Evolutionary conservation across 1,140 invertebrate species (phyloP).

Genomic region (Pseudomyrmex cubaensis): DNA sequence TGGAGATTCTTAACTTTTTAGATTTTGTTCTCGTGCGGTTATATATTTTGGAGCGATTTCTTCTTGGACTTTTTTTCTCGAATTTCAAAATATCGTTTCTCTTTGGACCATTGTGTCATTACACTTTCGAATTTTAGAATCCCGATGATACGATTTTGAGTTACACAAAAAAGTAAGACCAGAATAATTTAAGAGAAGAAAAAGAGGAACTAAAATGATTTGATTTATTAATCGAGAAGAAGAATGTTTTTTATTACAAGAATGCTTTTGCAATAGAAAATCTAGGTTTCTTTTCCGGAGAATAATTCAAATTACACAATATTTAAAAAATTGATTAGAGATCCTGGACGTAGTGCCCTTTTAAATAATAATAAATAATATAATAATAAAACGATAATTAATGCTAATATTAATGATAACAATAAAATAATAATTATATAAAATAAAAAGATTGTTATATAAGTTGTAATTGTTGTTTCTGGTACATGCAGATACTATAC

Average conservation of each 20-base stretch:
- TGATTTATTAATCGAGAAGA: no score
- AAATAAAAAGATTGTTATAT: slow-evolving; percentile 72
- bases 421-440: slow-evolving; percentile 61
- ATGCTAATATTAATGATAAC: slow-evolving; percentile 54
- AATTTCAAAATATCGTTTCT: slow-evolving; percentile 5
- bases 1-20: not conserved
- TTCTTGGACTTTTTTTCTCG: not conserved
- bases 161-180: not conserved
- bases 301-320: not conserved
- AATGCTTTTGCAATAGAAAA: slow-evolving; percentile 60
- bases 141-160: slow-evolving; percentile 3
- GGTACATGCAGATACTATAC: slow-evolving; percentile 67
- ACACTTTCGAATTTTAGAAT: slow-evolving; percentile 18
- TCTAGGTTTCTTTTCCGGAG: slow-evolving; percentile 45
- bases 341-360: slow-evolving; percentile 62
- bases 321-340: slow-evolving; percentile 44
- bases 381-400: slow-evolving; percentile 34
- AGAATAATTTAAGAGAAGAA: not conserved
- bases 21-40: not conserved
- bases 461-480: slow-evolving; percentile 75
- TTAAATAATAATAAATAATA: slow-evolving; percentile 62
- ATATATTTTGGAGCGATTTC: not conserved
- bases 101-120: not conserved
- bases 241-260: slow-evolving; percentile 23
- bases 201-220: not conserved